Evolutionary conservation across 2,888 invertebrate genomes (phyloP), one percentile per base, ranked within the genome.

Genomic region (Agelastica alni): DNA sequence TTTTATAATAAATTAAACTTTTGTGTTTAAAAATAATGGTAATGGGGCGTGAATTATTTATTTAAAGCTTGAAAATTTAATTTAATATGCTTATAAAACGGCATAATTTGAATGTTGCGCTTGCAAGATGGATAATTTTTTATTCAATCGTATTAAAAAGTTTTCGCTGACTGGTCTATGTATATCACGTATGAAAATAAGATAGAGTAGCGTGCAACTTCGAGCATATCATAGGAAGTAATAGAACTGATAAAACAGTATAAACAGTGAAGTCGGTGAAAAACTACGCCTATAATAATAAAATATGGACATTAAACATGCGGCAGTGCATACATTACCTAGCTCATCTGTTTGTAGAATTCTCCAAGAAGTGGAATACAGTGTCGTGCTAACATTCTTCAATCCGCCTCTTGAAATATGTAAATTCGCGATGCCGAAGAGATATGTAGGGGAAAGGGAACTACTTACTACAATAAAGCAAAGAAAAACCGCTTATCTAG

Each of bases 251-350:
- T 67, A 67, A 65, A 63, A 61, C 59, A 60, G 59, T 53, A 60
- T 56, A 61, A 61, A 64, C 64, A 61, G 59, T 59, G 61, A 53
- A 65, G 60, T 55, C 59, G 63, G 56, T 60, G 62, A 64, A 56
- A 62, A 64, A 64, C 62, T 61, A 64, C 64, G 60, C 54, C 62
- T 56, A 60, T 67, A 64, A 68, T 68, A 68, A 66, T 70, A 68
- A 70, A 68, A 68, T 68, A 70, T 67, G 63, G 61, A 61, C 63
- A 56, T 60, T 54, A 60, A 65, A 66, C 64, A 67, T 66, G 68
- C 67, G 62, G 67, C 64, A 65, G 61, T 59, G 63, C 64, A 66
- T 69, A 67, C 61, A 58, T 65, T 61, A 59, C 55, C 30, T 41
- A 34, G 47, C 36, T 30, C 43, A 52, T 39, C 36, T 56, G 43